Percentiles rank a stretch among this genome's conserved stretches.
Evolutionary conservation across 2,888 invertebrate genomes (phyloP).

Genomic region (Leucania comma): DNA sequence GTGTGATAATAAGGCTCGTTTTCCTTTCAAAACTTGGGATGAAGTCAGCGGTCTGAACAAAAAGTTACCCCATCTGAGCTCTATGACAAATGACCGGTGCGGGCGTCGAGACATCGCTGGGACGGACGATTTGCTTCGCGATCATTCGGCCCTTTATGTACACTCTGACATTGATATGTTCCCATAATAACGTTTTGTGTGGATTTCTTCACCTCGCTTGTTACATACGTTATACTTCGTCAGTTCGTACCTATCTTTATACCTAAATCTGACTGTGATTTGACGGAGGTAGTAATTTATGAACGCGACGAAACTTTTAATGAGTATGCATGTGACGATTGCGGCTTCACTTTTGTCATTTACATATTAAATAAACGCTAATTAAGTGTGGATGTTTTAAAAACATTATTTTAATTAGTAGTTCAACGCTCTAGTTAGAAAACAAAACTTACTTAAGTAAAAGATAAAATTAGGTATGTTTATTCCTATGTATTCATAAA

Average conservation of each 20-base stretch:
- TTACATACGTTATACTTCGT: slow-evolving; percentile 11
- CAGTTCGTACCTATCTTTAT: slow-evolving; percentile 10
- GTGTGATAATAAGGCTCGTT: slow-evolving; percentile 81
- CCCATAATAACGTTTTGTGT: slow-evolving; percentile 70
- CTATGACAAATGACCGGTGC: slow-evolving; percentile 86
- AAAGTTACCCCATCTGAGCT: slow-evolving; percentile 87
- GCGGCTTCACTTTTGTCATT: slow-evolving; percentile 26
- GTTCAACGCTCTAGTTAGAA: slow-evolving; percentile 2
- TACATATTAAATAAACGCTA: slow-evolving; percentile 30
- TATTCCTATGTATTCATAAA: not conserved
- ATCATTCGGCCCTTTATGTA: slow-evolving; percentile 78
- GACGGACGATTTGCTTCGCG: slow-evolving; percentile 85
- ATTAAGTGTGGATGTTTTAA: slow-evolving; percentile 37
- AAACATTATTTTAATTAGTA: slow-evolving; percentile 4
- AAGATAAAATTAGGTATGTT: not conserved
- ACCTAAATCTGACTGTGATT: slow-evolving; percentile 16
- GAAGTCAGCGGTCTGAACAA: slow-evolving; percentile 86
- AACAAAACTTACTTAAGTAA: too few relatives aligned
- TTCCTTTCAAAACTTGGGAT: slow-evolving; percentile 85
- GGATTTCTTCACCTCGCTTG: slow-evolving; percentile 41
- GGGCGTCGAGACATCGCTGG: slow-evolving; percentile 77
- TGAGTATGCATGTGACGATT: slow-evolving; percentile 25
- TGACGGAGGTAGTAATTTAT: slow-evolving; percentile 29
- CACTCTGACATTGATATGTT: slow-evolving; percentile 70
- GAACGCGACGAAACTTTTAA: slow-evolving; percentile 51